Base-by-base conservation (phyloP, 2,888 invertebrate genomes). In the Scotopteryx bipunctaria region DNA sequence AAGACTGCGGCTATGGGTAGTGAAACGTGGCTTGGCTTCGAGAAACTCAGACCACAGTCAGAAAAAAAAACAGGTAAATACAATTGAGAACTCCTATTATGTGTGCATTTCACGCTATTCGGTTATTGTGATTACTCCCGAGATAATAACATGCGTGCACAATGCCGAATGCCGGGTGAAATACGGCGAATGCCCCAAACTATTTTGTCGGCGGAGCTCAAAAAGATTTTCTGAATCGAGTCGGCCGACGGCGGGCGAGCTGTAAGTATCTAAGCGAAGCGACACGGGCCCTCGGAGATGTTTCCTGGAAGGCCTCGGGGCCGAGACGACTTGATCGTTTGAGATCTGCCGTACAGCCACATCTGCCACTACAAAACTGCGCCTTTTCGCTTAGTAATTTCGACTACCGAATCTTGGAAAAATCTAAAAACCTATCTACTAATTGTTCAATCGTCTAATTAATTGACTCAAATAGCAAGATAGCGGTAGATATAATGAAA, bases 261-360 rank as follows among this genome's bases (percentile, higher is more conserved):
- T 68, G 68, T 73, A 71, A 72, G n/a, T 27, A 51, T 40, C 45
- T 35, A 42, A 46, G 46, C 46, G 52, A 71, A 73, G 69, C 70
- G 71, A 73, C 75, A 69, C 68, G 69, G 64, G 64, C 68, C 66
- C 61, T 74, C 73, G 71, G 72, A 74, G 72, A 73, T 71, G 66
- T 80, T 89, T 90, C 89, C 82, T 75, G 85, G 89, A 90, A 90
- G 89, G 88, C 71, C 77, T 69, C 61, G 68, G 75, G 76, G 72
- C 79, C 15, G 78, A 76, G 75, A 75, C 81, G 76, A 70, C 74
- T 76, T 76, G 69, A 76, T 75, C 74, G 70, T 76, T 78, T 72
- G 69, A 73, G 73, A 71, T 75, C 74, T 67, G 60, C 66, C 66
- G 61, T 57, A 57, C 66, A 64, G 61, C 76, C 73, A 82, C 87